Conservation (phyloP, 2,113 vertebrate genomes). For the Clarias gariepinus region DNA sequence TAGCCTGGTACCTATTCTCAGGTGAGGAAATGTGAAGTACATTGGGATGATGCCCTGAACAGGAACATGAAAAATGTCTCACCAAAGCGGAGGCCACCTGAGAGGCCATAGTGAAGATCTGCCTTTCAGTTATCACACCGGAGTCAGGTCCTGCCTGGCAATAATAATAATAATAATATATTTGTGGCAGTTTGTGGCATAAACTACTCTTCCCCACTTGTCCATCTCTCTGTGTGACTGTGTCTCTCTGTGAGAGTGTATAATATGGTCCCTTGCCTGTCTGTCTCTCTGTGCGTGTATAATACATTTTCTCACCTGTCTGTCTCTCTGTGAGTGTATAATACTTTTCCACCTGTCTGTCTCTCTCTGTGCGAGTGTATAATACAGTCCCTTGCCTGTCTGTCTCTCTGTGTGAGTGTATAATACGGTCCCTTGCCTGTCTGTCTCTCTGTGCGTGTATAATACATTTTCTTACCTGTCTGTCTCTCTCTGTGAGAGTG, state of each 20-base stretch:
- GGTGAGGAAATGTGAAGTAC: neutral
- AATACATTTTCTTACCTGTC: no score
- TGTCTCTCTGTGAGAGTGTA: no score
- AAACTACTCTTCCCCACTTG: no score
- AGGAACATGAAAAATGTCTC: slow-evolving; percentile 45
- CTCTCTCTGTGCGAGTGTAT: neutral
- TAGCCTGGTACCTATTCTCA: neutral
- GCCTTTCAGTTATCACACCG: slow-evolving; percentile 72
- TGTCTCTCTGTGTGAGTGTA: no score
- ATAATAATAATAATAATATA: neutral
- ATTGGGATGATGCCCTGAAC: neutral
- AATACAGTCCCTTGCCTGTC: neutral
- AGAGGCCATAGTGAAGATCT: slow-evolving; percentile 71
- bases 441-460: no score
- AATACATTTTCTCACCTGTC: no score
- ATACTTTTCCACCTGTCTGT: neutral
- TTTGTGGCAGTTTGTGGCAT: no score
- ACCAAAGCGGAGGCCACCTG: slow-evolving; percentile 77
- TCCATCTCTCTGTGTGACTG: no score
- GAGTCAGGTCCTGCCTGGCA: slow-evolving; percentile 61
- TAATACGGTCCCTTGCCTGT: no score
- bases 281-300: no score
- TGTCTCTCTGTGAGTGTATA: no score
- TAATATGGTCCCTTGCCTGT: no score
- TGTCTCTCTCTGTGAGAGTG: neutral